Evolutionary conservation across 2,797 vertebrate species (phyloP), one percentile per base, ranked within the genome.

Genomic region (Avahi laniger): DNA sequence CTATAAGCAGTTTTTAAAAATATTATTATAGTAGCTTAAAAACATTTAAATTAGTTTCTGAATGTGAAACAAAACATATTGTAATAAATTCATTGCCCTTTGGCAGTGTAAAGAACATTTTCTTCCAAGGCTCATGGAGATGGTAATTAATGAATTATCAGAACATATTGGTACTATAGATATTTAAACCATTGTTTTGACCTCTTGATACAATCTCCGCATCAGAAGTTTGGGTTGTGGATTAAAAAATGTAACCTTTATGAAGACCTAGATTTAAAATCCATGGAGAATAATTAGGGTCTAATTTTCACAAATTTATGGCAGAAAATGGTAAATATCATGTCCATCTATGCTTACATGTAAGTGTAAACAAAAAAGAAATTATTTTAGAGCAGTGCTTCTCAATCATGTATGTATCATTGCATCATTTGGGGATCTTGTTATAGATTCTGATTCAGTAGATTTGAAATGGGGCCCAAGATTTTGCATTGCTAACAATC

Each of bases 11-110:
- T 63, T 94, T 96, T 89, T 0, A 12, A 75, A 93, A 94, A 93
- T 94, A 85, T 61, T 93, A 88, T 91, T 94, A 69, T 89, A 89
- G 69, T 83, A 41, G 28, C 93, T 89, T 92, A 84, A 85, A n/a
- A 84, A 50, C 24, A 79, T 97, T 96, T 96, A 70, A 78, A 90
- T 88, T 33, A 48, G 9, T 93, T 78, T 78, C 70, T 93, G 75
- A 75, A 69, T 41, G 59, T 69, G 54, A 96, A 79, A 2, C 1
- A n/a, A n/a, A n/a, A 22, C 70, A 33, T 43, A 15, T 61, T 82
- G 30, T 57, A 30, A 46, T 70, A 73, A 14, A 65, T 72, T 70
- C 26, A 54, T 43, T 95, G 17, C 8, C 54, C 94, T 1, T 75
- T 96, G 67, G 24, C 80, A 61, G 91, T 22, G 84, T 93, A 89